Evolutionary conservation across 2,888 invertebrate genomes (phyloP), one percentile per base, ranked within the genome.

Genomic region (Heteropelma amictum): DNA sequence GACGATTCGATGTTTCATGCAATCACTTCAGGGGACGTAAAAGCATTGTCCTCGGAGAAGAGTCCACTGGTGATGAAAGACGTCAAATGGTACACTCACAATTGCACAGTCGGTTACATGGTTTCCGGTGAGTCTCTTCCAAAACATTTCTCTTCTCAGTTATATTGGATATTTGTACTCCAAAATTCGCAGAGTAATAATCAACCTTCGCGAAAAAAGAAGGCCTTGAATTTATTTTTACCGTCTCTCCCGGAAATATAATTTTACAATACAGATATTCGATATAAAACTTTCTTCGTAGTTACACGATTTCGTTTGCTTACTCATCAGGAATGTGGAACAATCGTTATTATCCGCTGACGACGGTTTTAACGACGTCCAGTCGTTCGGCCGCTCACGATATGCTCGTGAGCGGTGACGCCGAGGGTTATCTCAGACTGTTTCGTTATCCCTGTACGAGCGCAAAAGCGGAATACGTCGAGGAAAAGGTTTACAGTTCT

Each of bases 31-130:
- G 95, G 97, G 97, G 96, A 96, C 85, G 94, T 96, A n/a, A 95
- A 96, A 88, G 93, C 96, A 0, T 89, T 97, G 58, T 94, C 96
- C 1, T 95, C 95, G 6, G 96, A 97, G 85, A 96, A 96, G 86
- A 96, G 96, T 87, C 95, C 96, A 1, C 92, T 96, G 76, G 95
- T 95, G 2, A 96, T 96, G 95, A 96, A 97, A 87, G 97, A 97
- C 85, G 94, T 95, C 1, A 96, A 96, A 89, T 97, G 97, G 97
- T 92, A 95, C 78, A 95, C 96, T 0, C 95, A 95, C 82, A 97
- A 96, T 82, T 95, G 95, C 49, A 95, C 95, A 0, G 95, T 97
- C 45, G 96, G 97, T 69, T 97, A 95, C 89, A 91, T 96, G 83
- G 95, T 96, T 4, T 94, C 96, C 80, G 97, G 97, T 94, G 89